Percentiles rank a stretch among this genome's conserved stretches.
phyloP scores from a whole-genome alignment of 2,888 invertebrate genomes.

The Drosophila flavopinicola region DNA sequence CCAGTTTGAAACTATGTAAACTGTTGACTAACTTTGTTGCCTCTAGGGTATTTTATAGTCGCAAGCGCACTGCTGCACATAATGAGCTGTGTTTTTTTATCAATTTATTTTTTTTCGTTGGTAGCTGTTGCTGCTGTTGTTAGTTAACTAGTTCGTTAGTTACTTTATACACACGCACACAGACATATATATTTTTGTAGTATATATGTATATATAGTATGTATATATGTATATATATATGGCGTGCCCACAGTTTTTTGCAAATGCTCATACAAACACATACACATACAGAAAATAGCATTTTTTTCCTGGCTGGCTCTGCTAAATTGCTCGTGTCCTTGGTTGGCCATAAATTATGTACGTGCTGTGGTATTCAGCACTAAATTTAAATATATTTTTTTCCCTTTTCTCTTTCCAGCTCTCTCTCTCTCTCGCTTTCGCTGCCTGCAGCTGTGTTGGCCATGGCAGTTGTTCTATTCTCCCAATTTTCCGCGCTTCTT shows the following conservation, averaged over 20 bases:
- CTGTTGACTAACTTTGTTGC: conserved; percentile 8
- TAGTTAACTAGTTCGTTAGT: conserved; percentile 72
- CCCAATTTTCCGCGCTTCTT: conserved; percentile 11
- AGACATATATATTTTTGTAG: conserved; percentile 13
- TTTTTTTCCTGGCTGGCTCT: conserved; percentile 58
- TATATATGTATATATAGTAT: neutral
- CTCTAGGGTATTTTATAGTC: conserved; percentile 23
- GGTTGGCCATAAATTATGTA: conserved; percentile 81
- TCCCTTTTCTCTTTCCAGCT: conserved; percentile 13
- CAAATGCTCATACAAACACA: conserved; percentile 8
- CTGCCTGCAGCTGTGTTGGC: conserved; percentile 21
- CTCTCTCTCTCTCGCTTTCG: conserved; percentile 18
- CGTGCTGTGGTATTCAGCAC: conserved; percentile 81
- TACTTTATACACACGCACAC: conserved; percentile 27
- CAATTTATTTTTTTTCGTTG: conserved; percentile 23
- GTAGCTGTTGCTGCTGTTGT: conserved; percentile 32
- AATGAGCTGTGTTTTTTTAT: conserved; percentile 37
- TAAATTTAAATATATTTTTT: conserved; percentile 76
- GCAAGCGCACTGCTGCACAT: conserved; percentile 16
- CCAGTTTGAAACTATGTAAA: neutral
- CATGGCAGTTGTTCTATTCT: conserved; percentile 47
- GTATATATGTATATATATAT: conserved; percentile 4
- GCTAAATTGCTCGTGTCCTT: conserved; percentile 81
- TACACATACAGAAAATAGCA: conserved; percentile 24
- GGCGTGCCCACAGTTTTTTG: conserved; percentile 25